Conservation (phyloP, 1,140 invertebrate species). For the Penaeus vannamei region DNA sequence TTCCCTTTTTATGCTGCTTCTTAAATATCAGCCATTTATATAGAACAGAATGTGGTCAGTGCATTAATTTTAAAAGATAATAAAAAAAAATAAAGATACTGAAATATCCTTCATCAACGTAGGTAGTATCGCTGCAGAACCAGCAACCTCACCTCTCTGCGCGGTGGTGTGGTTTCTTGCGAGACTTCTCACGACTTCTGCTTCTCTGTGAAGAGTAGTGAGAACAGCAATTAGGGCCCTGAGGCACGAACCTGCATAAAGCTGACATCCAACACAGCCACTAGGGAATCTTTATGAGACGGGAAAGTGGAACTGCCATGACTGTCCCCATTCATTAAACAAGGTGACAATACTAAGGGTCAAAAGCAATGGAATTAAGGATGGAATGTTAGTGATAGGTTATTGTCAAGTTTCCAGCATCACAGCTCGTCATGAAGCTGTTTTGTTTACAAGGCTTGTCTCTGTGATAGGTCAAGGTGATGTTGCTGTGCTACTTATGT, state of each 20-base stretch:
- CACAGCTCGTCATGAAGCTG: slow-evolving; percentile 44
- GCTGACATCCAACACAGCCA: slow-evolving; percentile 50
- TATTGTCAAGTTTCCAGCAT: slow-evolving; percentile 19
- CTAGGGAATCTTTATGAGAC: slow-evolving; percentile 45
- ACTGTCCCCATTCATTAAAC: slow-evolving; percentile 45
- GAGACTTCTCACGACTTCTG: slow-evolving; percentile 49
- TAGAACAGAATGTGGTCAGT: not conserved
- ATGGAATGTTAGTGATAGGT: slow-evolving; percentile 46
- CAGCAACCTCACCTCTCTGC: slow-evolving; percentile 57
- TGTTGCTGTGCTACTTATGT: slow-evolving; percentile 52
- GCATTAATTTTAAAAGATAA: not conserved
- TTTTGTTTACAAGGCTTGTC: slow-evolving; percentile 42
- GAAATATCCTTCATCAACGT: not conserved
- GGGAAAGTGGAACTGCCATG: slow-evolving; percentile 50
- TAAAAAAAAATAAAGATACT: not conserved
- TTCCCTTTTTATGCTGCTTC: too few species aligned
- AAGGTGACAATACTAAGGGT: slow-evolving; percentile 47
- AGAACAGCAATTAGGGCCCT: slow-evolving; percentile 24
- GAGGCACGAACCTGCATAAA: slow-evolving; percentile 22
- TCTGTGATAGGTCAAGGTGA: slow-evolving; percentile 34
- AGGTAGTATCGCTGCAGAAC: slow-evolving; percentile 1
- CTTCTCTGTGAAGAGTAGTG: slow-evolving; percentile 52
- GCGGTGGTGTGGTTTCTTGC: slow-evolving; percentile 52
- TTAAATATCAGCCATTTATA: too few species aligned
- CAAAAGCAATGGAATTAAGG: slow-evolving; percentile 54